These are phyloP conservation scores for Tetheella fluctuosa DNA, from an alignment of 2,888 invertebrate species.

Conservation along the genomic window DNA sequence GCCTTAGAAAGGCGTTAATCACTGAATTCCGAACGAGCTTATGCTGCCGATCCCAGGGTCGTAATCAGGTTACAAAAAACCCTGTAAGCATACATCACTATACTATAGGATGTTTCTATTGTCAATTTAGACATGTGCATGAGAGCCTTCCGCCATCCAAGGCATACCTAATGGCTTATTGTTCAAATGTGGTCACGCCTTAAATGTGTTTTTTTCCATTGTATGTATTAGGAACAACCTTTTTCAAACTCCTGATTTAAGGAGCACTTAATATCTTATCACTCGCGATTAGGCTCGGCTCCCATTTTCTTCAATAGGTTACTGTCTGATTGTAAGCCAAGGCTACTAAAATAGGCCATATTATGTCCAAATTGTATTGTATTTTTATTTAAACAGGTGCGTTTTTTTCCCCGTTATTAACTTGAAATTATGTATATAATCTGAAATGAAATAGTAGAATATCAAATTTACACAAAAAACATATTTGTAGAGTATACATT, in stretches of 20 bases:
- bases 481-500: not conserved
- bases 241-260: not conserved
- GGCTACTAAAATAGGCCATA: no score
- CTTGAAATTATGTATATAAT: no score
- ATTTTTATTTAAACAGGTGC: no score
- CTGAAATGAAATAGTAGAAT: no score
- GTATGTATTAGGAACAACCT: conserved; percentile 3
- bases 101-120: conserved; percentile 1
- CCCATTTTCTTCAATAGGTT: not conserved
- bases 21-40: conserved; percentile 5
- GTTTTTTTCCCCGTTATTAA: no score
- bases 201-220: conserved; percentile 20
- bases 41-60: not conserved
- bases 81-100: conserved; percentile 8
- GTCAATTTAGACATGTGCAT: conserved; percentile 5
- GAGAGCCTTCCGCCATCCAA: conserved; percentile 23
- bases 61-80: conserved; percentile 5
- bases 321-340: no score
- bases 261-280: not conserved
- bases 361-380: no score
- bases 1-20: conserved; percentile 6
- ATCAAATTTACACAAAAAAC: no score
- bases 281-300: not conserved
- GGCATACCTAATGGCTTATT: conserved; percentile 35
- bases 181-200: conserved; percentile 32